These are phyloP conservation scores for Zootermopsis nevadensis DNA, from an alignment of 2,888 invertebrate genomes.

Conservation along the genomic window DNA sequence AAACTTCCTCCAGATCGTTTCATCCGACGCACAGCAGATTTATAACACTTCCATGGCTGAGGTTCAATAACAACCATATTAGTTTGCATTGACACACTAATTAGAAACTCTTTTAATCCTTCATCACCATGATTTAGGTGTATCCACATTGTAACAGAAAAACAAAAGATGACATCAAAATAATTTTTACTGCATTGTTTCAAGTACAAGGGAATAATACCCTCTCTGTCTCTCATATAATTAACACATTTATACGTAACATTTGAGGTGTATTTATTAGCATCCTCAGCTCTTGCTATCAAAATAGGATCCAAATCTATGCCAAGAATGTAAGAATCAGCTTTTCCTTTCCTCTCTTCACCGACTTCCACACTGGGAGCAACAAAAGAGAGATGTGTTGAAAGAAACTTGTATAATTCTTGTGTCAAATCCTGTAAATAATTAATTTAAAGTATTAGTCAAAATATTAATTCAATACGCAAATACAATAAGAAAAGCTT, in stretches of 20 bases:
- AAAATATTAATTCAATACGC: too few relatives aligned
- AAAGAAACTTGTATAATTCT: constrained; percentile 68
- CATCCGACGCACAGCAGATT: constrained; percentile 77
- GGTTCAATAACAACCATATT: constrained; percentile 79
- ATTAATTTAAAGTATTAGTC: constrained; percentile 29
- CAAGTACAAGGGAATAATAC: constrained; percentile 66
- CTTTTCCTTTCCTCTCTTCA: constrained; percentile 57
- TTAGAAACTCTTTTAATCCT: constrained; percentile 74
- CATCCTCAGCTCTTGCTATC: constrained; percentile 74
- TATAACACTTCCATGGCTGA: constrained; percentile 88
- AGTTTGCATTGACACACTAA: constrained; percentile 67
- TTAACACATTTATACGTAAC: constrained; percentile 72
- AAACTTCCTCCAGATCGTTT: constrained; percentile 73
- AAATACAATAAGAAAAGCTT: too few relatives aligned
- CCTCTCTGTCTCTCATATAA: constrained; percentile 66
- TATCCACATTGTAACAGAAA: constrained; percentile 92
- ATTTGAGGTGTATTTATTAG: constrained; percentile 61
- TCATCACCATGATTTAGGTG: constrained; percentile 85
- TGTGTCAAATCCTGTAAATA: constrained; percentile 74
- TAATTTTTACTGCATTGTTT: constrained; percentile 59
- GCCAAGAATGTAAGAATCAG: constrained; percentile 68
- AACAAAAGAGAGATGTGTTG: constrained; percentile 58
- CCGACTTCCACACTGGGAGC: not conserved
- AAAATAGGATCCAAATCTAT: constrained; percentile 80
- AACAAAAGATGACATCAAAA: constrained; percentile 80